phyloP scores from a whole-genome alignment of 2,797 vertebrate species.

The Anguilla anguilla region DNA sequence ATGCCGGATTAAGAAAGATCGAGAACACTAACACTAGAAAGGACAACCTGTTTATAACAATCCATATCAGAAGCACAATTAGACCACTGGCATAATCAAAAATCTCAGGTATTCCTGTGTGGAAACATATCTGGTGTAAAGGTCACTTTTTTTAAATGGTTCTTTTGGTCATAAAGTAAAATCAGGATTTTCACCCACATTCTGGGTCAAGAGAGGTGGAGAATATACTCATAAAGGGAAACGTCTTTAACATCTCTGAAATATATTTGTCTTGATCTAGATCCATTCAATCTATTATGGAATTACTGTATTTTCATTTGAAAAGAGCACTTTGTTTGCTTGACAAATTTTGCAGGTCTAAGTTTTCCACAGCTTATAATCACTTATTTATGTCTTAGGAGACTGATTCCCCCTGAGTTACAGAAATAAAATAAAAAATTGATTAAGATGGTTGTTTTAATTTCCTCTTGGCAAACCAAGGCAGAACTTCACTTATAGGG shows the following conservation, averaged over 20 bases:
- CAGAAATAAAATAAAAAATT: conserved; percentile 24
- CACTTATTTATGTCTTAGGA: neutral
- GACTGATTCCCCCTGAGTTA: conserved; percentile 1
- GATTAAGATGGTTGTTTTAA: conserved; percentile 1
- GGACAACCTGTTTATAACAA: neutral
- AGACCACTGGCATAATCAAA: neutral
- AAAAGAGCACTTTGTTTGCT: neutral
- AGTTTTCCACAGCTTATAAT: neutral
- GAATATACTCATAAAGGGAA: neutral
- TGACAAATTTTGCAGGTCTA: neutral
- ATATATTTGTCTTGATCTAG: neutral
- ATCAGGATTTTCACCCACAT: neutral
- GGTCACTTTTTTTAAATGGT: neutral
- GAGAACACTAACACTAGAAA: neutral
- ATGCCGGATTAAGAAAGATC: neutral
- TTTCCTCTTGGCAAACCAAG: conserved; percentile 4
- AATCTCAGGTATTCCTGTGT: neutral
- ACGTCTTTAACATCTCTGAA: neutral
- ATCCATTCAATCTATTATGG: neutral
- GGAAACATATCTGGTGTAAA: neutral
- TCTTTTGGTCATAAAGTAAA: neutral
- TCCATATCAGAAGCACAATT: neutral
- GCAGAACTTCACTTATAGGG: neutral
- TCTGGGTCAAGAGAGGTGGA: neutral
- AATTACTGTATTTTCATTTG: neutral